phyloP scores from a whole-genome alignment of 2,113 vertebrate genomes.

The Formicarius rufipectus region DNA sequence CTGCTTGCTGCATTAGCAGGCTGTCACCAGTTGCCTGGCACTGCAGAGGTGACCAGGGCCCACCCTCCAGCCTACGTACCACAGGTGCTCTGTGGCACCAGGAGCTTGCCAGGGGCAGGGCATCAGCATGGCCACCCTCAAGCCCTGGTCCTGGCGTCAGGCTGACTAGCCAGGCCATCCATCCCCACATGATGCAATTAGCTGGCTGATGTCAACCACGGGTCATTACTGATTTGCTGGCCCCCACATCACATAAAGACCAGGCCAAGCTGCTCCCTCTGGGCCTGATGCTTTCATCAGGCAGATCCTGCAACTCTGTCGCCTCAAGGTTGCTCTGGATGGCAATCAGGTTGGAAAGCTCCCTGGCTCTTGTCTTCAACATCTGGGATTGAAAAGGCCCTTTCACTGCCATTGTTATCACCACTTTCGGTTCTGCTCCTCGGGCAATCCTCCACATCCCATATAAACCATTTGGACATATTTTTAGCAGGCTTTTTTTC shows the following conservation, averaged over 20 bases:
- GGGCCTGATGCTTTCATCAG: background rate
- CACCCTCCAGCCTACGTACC: fast-evolving
- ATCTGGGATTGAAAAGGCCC: background rate
- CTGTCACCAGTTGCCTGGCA: background rate
- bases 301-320: background rate
- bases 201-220: fast-evolving
- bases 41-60: background rate
- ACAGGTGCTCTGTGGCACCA: background rate
- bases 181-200: background rate
- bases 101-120: fast-evolving
- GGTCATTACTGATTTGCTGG: background rate
- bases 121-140: fast-evolving
- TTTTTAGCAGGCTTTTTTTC: slow-evolving; percentile 42
- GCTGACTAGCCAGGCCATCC: background rate
- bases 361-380: background rate
- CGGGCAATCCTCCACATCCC: background rate
- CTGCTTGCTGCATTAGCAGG: background rate
- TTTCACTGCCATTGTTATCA: background rate
- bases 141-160: fast-evolving
- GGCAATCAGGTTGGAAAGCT: background rate
- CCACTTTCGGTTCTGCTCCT: background rate
- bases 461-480: background rate
- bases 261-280: background rate
- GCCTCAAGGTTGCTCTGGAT: fast-evolving
- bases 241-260: fast-evolving